phyloP scores from a whole-genome alignment of 2,113 vertebrate species.

The Turnix velox region DNA sequence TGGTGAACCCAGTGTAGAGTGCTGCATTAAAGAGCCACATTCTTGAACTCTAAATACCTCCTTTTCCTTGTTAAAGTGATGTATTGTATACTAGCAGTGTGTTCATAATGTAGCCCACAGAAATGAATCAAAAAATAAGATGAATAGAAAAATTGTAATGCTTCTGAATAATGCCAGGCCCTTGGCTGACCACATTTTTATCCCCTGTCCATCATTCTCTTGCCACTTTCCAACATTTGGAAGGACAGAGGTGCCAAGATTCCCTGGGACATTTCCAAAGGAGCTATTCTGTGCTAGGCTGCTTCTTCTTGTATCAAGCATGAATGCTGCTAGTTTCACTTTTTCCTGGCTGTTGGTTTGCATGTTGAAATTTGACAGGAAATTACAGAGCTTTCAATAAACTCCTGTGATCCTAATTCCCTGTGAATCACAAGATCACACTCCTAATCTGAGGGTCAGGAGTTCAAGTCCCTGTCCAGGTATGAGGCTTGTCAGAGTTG shows the following conservation, averaged over 20 bases:
- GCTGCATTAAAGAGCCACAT: neutral
- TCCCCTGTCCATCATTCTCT: neutral
- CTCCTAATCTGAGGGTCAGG: too few relatives aligned
- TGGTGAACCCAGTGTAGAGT: neutral
- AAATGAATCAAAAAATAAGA: neutral
- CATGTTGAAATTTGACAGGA: too few relatives aligned
- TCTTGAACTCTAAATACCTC: neutral
- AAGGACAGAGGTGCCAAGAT: neutral
- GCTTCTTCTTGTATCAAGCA: neutral
- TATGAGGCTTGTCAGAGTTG: too few relatives aligned
- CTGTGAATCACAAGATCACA: neutral
- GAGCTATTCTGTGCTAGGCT: neutral
- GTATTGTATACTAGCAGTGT: neutral
- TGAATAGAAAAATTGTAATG: neutral
- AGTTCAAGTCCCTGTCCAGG: too few relatives aligned
- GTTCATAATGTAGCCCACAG: neutral
- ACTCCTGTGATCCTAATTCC: neutral
- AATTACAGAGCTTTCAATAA: neutral
- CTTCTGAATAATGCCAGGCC: neutral
- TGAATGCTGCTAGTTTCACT: neutral
- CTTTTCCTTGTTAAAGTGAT: neutral
- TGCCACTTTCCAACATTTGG: neutral
- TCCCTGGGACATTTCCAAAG: neutral
- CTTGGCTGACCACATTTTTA: neutral
- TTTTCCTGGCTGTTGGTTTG: neutral